Evolutionary conservation across 2,797 vertebrate genomes (phyloP), one percentile per base, ranked within the genome.

Genomic region (Lutjanus campechanus): DNA sequence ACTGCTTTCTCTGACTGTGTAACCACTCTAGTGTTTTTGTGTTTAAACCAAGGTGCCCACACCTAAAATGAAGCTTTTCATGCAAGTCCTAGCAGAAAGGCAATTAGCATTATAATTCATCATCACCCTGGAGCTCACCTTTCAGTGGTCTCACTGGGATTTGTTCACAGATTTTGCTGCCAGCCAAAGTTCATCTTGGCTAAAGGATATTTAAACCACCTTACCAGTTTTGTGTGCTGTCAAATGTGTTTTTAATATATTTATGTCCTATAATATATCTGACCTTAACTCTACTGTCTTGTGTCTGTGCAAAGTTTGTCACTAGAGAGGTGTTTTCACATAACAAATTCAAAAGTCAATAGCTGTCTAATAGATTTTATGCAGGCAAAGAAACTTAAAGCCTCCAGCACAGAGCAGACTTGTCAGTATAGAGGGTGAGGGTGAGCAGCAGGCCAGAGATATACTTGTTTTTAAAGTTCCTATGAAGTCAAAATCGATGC

Each of bases 101-200:
- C 46, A 85, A 54, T 78, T 56, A 60, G 55, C 40, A 47, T 55
- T 69, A 19, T 9, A 20, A 40, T 53, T 77, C 56, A 43, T 25
- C 36, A 61, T 62, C 49, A 56, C 29, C 59, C 47, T 68, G 56
- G 47, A 71, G 53, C 25, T 44, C 22, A 68, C 43, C 49, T 51
- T 40, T 56, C 22, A 46, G 12, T n/a, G 16, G 49, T 76, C 73
- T 69, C 46, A 70, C 36, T 51, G 20, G 46, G 9, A 65, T 22
- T 50, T 41, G 7, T 47, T 65, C n/a, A 60, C 44, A 74, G 50
- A 19, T 1, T 16, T 50, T 71, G 7, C 11, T 56, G 11, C 17
- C 17, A 22, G 22, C 25, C 41, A 20, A 6, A n/a, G 11, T 69
- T 47, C 11, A 4, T 66, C n/a, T 46, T 5, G 19, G 15, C 59